phyloP scores from a whole-genome alignment of 2,797 vertebrate species.

The Karalla daura region DNA sequence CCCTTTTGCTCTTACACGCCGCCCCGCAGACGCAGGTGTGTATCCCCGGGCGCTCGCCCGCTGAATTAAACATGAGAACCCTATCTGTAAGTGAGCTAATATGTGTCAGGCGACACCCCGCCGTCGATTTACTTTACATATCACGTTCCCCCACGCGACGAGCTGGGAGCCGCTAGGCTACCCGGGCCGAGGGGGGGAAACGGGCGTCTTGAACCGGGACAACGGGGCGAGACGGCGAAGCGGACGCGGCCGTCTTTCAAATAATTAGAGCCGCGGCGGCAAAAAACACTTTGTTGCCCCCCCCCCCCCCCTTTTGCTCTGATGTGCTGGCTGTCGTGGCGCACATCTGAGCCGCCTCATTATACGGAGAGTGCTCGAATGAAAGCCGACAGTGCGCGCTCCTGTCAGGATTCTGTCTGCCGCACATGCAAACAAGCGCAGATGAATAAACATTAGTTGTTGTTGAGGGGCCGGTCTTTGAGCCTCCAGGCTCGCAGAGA shows the following conservation, averaged over 20 bases:
- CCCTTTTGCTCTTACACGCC: background rate
- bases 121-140: conserved; percentile 1
- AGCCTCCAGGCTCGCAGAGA: conserved; percentile 76
- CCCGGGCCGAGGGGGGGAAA: conserved; percentile 27
- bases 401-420: conserved; percentile 77
- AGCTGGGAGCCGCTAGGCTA: conserved; percentile 24
- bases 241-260: conserved; percentile 68
- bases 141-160: conserved; percentile 14
- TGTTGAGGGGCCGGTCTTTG: conserved; percentile 74
- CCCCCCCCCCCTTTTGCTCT: no score
- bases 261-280: conserved; percentile 77
- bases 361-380: conserved; percentile 79
- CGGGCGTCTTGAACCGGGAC: conserved; percentile 49
- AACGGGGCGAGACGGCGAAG: conserved; percentile 68
- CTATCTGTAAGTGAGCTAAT: conserved; percentile 7
- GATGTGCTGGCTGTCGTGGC: conserved; percentile 77
- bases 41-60: background rate
- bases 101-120: background rate
- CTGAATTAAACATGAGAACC: conserved; percentile 11
- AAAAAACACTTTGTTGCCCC: conserved; percentile 80
- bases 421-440: conserved; percentile 80
- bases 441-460: conserved; percentile 84
- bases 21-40: background rate
- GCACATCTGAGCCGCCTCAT: conserved; percentile 79
- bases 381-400: conserved; percentile 69